Conservation (phyloP, 2,797 vertebrate species). For the Pampus argenteus region DNA sequence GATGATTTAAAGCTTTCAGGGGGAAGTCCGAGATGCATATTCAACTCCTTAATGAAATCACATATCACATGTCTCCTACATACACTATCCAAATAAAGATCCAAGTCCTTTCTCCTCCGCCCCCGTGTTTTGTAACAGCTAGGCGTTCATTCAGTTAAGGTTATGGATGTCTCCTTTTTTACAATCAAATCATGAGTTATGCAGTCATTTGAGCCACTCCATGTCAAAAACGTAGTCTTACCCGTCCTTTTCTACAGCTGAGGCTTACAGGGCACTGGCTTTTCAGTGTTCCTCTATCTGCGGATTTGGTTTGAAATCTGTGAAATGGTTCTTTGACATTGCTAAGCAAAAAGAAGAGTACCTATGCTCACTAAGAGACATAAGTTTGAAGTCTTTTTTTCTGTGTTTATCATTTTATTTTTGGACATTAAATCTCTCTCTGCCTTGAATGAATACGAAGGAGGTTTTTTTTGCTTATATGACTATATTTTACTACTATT, state of each 20-base stretch:
- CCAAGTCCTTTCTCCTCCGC: slow-evolving; percentile 1
- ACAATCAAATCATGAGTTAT: too few relatives aligned
- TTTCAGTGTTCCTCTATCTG: too few relatives aligned
- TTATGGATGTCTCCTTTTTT: too few relatives aligned
- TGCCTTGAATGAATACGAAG: slow-evolving; percentile 39
- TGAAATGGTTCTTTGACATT: slow-evolving; percentile 65
- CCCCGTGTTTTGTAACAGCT: slow-evolving; percentile 1
- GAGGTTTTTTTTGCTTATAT: slow-evolving; percentile 52
- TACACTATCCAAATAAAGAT: slow-evolving; percentile 28
- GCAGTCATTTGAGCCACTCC: too few relatives aligned
- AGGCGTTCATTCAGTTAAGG: slow-evolving; percentile 34
- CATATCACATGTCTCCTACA: neutral
- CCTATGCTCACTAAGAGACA: neutral
- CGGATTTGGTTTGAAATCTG: slow-evolving; percentile 64
- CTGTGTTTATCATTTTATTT: slow-evolving; percentile 1
- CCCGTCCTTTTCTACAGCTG: too few relatives aligned
- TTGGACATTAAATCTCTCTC: slow-evolving; percentile 18
- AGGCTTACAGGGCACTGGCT: too few relatives aligned
- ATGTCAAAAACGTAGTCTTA: too few relatives aligned
- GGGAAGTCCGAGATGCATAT: too few relatives aligned
- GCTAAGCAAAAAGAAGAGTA: slow-evolving; percentile 26
- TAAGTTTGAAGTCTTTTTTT: neutral
- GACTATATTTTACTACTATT: slow-evolving; percentile 12
- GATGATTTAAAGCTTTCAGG: too few relatives aligned
- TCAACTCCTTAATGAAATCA: neutral